These are phyloP conservation scores for Drosophila kikkawai DNA, from an alignment of 1,140 invertebrate genomes.

Conservation along the genomic window DNA sequence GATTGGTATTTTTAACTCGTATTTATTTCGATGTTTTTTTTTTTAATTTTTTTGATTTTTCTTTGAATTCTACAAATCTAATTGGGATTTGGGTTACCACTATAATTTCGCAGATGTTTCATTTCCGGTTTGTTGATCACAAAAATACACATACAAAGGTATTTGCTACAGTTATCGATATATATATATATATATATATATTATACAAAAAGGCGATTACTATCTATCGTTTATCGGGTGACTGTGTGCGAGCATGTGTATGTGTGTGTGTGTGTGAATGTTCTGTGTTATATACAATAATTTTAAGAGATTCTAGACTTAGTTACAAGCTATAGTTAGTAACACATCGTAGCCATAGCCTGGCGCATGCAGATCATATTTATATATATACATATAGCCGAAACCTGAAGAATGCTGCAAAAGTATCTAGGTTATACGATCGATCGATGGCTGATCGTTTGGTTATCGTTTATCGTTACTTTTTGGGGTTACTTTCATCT, in stretches of 20 bases:
- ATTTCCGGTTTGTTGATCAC: slow-evolving; percentile 26
- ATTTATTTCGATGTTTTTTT: slow-evolving; percentile 13
- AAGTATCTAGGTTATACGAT: slow-evolving; percentile 18
- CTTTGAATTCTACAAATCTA: slow-evolving; percentile 33
- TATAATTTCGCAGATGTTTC: slow-evolving; percentile 51
- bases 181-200: slow-evolving; percentile 8
- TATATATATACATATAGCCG: slow-evolving; percentile 10
- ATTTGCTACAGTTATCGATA: slow-evolving; percentile 43
- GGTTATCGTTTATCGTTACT: slow-evolving; percentile 13
- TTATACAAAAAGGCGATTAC: slow-evolving; percentile 50
- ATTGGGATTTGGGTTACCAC: slow-evolving; percentile 48
- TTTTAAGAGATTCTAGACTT: slow-evolving; percentile 25
- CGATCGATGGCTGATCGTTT: slow-evolving; percentile 11
- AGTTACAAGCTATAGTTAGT: slow-evolving; percentile 27
- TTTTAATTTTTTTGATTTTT: slow-evolving; percentile 6
- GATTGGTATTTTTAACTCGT: slow-evolving; percentile 6
- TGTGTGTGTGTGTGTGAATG: slow-evolving; percentile 23
- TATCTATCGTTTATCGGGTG: slow-evolving; percentile 27
- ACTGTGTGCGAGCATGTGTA: slow-evolving; percentile 16
- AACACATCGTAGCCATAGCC: slow-evolving; percentile 24
- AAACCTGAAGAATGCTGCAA: slow-evolving; percentile 28
- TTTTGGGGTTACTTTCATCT: slow-evolving; percentile 7
- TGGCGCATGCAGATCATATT: slow-evolving; percentile 31
- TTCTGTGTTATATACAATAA: slow-evolving; percentile 61
- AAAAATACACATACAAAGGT: slow-evolving; percentile 34